Evolutionary conservation across 2,797 vertebrate species (phyloP), one percentile per base, ranked within the genome.

Genomic region (Falco columbarius): DNA sequence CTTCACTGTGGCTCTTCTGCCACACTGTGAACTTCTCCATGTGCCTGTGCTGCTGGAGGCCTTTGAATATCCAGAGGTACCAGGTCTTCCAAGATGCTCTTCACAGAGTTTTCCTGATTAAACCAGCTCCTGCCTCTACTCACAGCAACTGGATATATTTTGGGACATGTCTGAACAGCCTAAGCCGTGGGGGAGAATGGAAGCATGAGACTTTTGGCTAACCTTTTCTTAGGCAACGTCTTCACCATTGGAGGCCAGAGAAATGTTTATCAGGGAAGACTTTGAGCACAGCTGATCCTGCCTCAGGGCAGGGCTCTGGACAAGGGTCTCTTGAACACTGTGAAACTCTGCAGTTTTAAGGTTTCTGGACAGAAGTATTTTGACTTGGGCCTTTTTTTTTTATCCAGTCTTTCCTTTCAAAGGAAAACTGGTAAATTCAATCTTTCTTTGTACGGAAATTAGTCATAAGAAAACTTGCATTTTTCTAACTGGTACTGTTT

Each of bases 251-350:
- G n/a, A 82, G 47, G 38, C 67, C 77, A 82, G 63, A 79, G 30
- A 81, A 84, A 40, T 63, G 22, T 75, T 96, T 90, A 34, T 62
- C 32, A 51, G 65, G 49, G 61, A 90, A 77, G 27, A 63, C 12
- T 76, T 4, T 58, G 55, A 93, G 62, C 36, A 49, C 70, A 89
- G 55, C 59, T 85, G 84, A 84, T 93, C 67, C 51, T 66, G 59
- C 36, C 74, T 85, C 8, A 3, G 32, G 34, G 66, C 51, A 80
- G n/a, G 23, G 49, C 6, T 94, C 58, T 81, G 58, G 73, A 75
- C 1, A 0, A 93, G 24, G 27, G 6, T 73, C 47, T 52, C 55
- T 21, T 56, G 59, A 73, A 52, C 0, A 0, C 40, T 0, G 0
- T 72, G 29, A 81, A 81, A 86, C 10, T 47, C 52, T 40, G 22